These are phyloP conservation scores for Kryptolebias marmoratus DNA, from an alignment of 2,113 vertebrate genomes.

Conservation along the genomic window DNA sequence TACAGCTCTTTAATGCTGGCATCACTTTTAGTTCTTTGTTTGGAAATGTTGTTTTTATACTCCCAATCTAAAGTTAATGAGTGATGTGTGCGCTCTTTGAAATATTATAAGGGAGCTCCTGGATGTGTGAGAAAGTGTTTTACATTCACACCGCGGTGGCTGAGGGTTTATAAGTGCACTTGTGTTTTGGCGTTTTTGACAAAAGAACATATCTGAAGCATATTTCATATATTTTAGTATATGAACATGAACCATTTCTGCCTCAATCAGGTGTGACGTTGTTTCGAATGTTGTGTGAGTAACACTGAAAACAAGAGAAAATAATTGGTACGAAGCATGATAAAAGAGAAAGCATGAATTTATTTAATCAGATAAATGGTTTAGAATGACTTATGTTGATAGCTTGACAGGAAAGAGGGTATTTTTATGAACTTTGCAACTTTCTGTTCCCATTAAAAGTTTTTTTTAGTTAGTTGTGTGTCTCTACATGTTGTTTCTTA, in stretches of 20 bases:
- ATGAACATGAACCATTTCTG: not conserved
- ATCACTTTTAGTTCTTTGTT: not conserved
- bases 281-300: not conserved
- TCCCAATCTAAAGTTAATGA: not conserved
- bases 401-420: not conserved
- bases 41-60: not conserved
- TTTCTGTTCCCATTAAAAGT: constrained; percentile 23
- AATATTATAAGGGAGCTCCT: not conserved
- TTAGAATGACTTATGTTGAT: constrained; percentile 3
- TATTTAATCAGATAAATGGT: not conserved
- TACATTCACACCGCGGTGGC: too few relatives aligned
- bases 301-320: not conserved
- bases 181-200: not conserved
- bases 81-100: not conserved
- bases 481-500: not conserved
- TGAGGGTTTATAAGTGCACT: too few relatives aligned
- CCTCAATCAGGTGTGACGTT: not conserved
- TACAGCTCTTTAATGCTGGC: not conserved
- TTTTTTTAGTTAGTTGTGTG: not conserved
- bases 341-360: not conserved
- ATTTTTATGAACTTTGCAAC: constrained; percentile 7
- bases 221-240: too few relatives aligned
- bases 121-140: not conserved
- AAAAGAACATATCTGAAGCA: not conserved
- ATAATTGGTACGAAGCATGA: not conserved